Evolutionary conservation across 2,797 vertebrate species (phyloP).

Genomic region (Odontamblyopus lacepedii): DNA sequence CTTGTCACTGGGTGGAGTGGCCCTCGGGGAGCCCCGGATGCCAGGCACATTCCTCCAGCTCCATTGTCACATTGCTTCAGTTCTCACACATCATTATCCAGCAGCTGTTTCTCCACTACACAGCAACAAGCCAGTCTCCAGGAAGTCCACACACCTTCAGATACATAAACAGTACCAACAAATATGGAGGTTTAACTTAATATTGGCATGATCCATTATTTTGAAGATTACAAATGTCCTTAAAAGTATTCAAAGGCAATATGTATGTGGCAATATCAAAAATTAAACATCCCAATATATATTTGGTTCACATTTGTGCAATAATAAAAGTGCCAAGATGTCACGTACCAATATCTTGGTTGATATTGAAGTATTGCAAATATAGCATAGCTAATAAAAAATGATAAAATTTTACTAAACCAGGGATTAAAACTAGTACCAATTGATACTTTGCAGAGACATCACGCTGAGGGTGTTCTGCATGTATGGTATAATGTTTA

Average conservation of each 20-base stretch:
- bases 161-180: constrained; percentile 13
- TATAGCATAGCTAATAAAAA: not conserved
- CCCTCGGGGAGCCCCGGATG: constrained; percentile 37
- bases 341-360: not conserved
- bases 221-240: not conserved
- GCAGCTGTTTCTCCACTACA: constrained; percentile 58
- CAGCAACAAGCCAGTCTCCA: constrained; percentile 16
- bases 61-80: constrained; percentile 58
- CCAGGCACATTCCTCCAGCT: constrained; percentile 57
- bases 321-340: not conserved
- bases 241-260: no score
- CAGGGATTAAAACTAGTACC: no score
- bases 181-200: not conserved
- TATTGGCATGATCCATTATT: not conserved
- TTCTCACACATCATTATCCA: constrained; percentile 62
- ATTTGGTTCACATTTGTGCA: no score
- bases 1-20: constrained; percentile 25
- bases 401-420: no score
- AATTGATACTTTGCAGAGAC: no score
- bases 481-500: no score
- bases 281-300: no score
- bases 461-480: no score
- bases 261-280: no score
- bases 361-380: not conserved
- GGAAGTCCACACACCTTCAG: constrained; percentile 38